These are phyloP conservation scores for Drosophila sordidula DNA, from an alignment of 2,888 invertebrate genomes.

Conservation along the genomic window DNA sequence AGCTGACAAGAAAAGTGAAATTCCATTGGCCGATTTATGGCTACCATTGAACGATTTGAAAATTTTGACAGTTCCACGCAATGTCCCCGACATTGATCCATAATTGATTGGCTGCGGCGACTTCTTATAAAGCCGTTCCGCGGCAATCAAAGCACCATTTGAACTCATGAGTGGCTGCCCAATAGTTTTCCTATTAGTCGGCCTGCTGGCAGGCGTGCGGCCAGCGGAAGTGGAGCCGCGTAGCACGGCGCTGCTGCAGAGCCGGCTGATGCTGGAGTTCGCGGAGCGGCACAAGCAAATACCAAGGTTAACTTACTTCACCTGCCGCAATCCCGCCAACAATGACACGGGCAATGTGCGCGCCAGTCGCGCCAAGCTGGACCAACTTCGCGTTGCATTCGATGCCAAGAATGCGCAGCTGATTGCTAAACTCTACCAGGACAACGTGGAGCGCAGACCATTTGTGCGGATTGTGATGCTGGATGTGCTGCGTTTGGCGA, in stretches of 20 bases:
- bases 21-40: constrained; percentile 69
- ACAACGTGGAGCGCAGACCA: constrained; percentile 18
- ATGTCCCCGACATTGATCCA: constrained; percentile 28
- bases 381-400: constrained; percentile 51
- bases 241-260: constrained; percentile 57
- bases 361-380: constrained; percentile 39
- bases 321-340: constrained; percentile 73
- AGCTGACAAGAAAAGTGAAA: constrained; percentile 74
- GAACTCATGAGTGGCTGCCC: constrained; percentile 14
- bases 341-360: constrained; percentile 48
- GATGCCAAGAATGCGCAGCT: constrained; percentile 64
- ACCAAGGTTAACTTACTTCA: constrained; percentile 82
- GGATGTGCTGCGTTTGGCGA: constrained; percentile 53
- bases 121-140: constrained; percentile 18
- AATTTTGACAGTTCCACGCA: constrained; percentile 51
- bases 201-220: constrained; percentile 10
- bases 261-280: constrained; percentile 79
- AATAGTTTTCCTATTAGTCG: constrained; percentile 16
- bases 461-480: constrained; percentile 70
- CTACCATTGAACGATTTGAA: constrained; percentile 26
- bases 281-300: constrained; percentile 80
- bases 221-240: constrained; percentile 32
- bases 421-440: constrained; percentile 62
- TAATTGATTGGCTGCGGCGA: constrained; percentile 16
- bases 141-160: constrained; percentile 20